Conservation (phyloP, 2,888 invertebrate genomes). For the Sipha maydis region DNA sequence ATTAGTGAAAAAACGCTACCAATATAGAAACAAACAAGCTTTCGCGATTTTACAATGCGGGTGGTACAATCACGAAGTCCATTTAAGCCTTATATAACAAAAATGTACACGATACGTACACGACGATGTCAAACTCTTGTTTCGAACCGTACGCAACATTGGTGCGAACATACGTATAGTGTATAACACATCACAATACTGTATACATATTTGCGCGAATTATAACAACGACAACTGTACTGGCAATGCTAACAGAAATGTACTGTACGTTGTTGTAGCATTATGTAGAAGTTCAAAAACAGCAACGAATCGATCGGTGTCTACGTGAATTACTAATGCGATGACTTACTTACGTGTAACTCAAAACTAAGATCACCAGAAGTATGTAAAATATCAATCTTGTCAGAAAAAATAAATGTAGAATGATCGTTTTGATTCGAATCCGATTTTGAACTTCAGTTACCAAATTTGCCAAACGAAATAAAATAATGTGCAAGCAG, state of each 20-base stretch:
- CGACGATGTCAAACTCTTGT: constrained; percentile 27
- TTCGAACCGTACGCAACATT: neutral
- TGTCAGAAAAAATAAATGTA: too few relatives aligned
- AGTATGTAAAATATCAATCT: too few relatives aligned
- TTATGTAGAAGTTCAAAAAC: neutral
- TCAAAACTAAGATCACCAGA: too few relatives aligned
- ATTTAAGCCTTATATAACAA: constrained; percentile 15
- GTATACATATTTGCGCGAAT: neutral
- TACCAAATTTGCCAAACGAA: too few relatives aligned
- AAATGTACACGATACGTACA: neutral
- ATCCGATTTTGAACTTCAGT: too few relatives aligned
- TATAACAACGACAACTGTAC: neutral
- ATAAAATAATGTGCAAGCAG: too few relatives aligned
- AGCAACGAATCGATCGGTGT: too few relatives aligned
- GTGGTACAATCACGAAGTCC: constrained; percentile 41
- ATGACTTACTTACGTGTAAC: too few relatives aligned
- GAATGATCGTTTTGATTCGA: too few relatives aligned
- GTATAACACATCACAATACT: too few relatives aligned
- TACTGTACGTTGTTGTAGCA: neutral
- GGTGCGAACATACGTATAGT: too few relatives aligned
- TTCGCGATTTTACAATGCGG: constrained; percentile 34
- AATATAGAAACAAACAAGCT: constrained; percentile 38
- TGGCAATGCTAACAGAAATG: neutral
- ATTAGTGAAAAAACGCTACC: constrained; percentile 29
- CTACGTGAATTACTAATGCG: too few relatives aligned